Percentiles rank a stretch among this genome's conserved stretches.
phyloP scores from a whole-genome alignment of 2,888 invertebrate species.

The Caenorhabditis uteleia region DNA sequence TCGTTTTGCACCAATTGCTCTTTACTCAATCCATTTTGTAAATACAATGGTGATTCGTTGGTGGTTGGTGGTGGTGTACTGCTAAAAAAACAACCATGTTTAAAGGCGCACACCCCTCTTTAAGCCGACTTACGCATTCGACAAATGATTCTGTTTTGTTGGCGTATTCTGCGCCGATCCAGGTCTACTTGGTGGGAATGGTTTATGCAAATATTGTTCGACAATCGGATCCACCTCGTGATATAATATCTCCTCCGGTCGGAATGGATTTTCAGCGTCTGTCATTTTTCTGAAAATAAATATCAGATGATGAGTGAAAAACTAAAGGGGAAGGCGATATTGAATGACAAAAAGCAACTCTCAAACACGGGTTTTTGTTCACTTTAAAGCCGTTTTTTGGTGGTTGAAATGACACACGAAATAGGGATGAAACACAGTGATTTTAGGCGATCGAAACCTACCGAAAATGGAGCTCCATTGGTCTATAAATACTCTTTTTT shows the following conservation, averaged over 20 bases:
- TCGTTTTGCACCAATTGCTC: conserved; percentile 53
- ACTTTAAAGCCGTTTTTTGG: too few species aligned
- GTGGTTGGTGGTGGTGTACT: conserved; percentile 22
- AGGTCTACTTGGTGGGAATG: conserved; percentile 55
- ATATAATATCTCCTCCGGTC: conserved; percentile 64
- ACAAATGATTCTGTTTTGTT: conserved; percentile 27
- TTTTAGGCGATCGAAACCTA: conserved; percentile 7
- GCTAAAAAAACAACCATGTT: conserved; percentile 3
- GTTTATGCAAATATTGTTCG: conserved; percentile 66
- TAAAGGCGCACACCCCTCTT: background rate
- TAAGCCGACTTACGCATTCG: conserved; percentile 11
- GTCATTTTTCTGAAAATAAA: conserved; percentile 61
- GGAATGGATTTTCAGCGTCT: conserved; percentile 69
- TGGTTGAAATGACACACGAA: too few species aligned
- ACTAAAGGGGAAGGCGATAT: too few species aligned
- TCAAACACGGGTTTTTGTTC: too few species aligned
- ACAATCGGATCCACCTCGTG: conserved; percentile 68
- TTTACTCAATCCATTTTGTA: conserved; percentile 52
- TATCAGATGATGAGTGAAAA: background rate
- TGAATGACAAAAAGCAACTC: too few species aligned
- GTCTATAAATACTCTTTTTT: too few species aligned
- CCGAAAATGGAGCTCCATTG: conserved; percentile 38
- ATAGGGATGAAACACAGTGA: too few species aligned
- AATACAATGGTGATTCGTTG: conserved; percentile 43
- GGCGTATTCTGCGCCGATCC: conserved; percentile 52